A percentile compares a stretch with the other conserved stretches of the same genome.
Evolutionary conservation across 1,140 invertebrate genomes (phyloP).

Genomic region (Micrasema minimum): DNA sequence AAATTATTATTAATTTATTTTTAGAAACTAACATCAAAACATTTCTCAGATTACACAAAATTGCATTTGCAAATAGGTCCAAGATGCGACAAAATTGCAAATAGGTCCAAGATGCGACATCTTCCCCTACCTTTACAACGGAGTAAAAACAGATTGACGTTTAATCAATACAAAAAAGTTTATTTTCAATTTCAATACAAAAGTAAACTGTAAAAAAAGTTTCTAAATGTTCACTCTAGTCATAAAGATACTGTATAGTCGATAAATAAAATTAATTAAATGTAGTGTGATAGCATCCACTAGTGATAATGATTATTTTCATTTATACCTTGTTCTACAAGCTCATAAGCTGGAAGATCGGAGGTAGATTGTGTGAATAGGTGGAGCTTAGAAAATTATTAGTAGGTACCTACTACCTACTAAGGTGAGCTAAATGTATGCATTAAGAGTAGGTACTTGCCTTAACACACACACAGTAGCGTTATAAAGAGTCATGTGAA

Average conservation of each 20-base stretch:
- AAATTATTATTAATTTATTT: not conserved
- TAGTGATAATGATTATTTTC: not conserved
- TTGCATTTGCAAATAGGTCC: not conserved
- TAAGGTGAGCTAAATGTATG: too few relatives aligned
- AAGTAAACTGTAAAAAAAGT: not conserved
- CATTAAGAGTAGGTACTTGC: too few relatives aligned
- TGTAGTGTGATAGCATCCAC: too few relatives aligned
- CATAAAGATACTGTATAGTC: not conserved
- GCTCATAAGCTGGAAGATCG: not conserved
- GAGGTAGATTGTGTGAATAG: too few relatives aligned
- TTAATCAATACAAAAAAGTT: not conserved
- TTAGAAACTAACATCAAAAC: not conserved
- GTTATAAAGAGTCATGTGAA: constrained; percentile 30
- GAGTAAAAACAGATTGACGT: not conserved
- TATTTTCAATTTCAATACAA: not conserved
- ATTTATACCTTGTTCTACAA: not conserved
- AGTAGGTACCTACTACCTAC: too few relatives aligned
- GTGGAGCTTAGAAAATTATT: not conserved
- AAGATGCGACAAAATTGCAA: not conserved
- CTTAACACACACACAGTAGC: too few relatives aligned
- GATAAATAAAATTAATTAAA: not conserved
- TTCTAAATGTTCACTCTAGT: not conserved
- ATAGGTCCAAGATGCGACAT: too few relatives aligned
- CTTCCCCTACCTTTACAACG: not conserved
- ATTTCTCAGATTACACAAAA: not conserved